Percentiles rank a stretch among this genome's conserved stretches.
phyloP scores from a whole-genome alignment of 2,888 invertebrate genomes.

The Melanargia galathea region DNA sequence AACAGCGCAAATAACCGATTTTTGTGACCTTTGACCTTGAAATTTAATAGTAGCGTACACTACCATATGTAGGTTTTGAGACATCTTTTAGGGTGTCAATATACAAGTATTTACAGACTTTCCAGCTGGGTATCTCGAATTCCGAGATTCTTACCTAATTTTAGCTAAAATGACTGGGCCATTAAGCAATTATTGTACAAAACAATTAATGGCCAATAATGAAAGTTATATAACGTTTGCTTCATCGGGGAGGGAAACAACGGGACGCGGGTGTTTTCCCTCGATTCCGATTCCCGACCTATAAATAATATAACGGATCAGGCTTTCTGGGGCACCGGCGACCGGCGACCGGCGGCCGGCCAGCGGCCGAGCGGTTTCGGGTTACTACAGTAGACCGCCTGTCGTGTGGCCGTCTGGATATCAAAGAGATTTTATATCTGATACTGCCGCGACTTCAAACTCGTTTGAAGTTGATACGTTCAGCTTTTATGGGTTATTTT shows the following conservation, averaged over 20 bases:
- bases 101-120: too few relatives aligned
- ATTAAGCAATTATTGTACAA: conserved; percentile 13
- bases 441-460: conserved; percentile 8
- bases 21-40: too few relatives aligned
- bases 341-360: too few relatives aligned
- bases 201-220: conserved; percentile 22
- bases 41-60: too few relatives aligned
- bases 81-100: too few relatives aligned
- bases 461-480: background rate
- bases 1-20: too few relatives aligned
- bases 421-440: conserved; percentile 21
- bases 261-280: conserved; percentile 21
- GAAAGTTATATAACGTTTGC: conserved; percentile 28
- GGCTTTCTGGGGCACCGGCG: conserved; percentile 42
- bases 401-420: conserved; percentile 20
- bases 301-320: conserved; percentile 42
- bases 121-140: too few relatives aligned
- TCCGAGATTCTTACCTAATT: background rate
- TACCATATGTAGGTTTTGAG: too few relatives aligned
- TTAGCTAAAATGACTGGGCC: too few relatives aligned
- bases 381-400: conserved; percentile 32
- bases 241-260: conserved; percentile 29
- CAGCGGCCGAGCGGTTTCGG: conserved; percentile 33
- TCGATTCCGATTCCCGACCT: conserved; percentile 24
- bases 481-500: background rate